Evolutionary conservation across 2,113 vertebrate genomes (phyloP), one percentile per base, ranked within the genome.

Genomic region (Rhinolophus sinicus): DNA sequence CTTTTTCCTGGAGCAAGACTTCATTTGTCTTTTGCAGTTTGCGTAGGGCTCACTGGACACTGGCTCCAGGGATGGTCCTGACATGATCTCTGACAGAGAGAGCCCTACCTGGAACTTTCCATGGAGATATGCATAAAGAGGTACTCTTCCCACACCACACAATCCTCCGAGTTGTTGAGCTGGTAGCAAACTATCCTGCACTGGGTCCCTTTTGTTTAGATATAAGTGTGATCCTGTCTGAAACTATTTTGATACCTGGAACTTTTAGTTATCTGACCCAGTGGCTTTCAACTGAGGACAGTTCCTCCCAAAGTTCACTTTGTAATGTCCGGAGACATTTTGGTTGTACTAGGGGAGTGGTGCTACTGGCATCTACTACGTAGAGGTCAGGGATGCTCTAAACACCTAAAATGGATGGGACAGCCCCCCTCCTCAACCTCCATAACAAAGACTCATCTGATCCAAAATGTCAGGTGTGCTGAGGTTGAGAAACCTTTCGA

Each of bases 381-480:
- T 30, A 35, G 30, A 69, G 44, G 5, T 6, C 40, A 65, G 18
- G 26, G 24, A 69, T 26, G 76, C n/a, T 75, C 16, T 26, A n/a
- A 81, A 40, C 44, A 47, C 4, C 6, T 96, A 22, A 82, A 54
- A n/a, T 38, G n/a, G 15, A 14, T 8, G 56, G 38, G 22, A 19
- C 18, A 6, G 2, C 2, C n/a, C 19, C 21, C n/a, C 21, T 2
- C n/a, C 16, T 11, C 22, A 19, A 40, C 4, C 11, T 35, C 35
- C 8, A 18, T 15, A 30, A 19, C 67, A 38, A 78, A 87, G 44
- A 83, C 13, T 44, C 52, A 13, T 10, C 60, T 12, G 7, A 15
- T n/a, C 8, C 67, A 2, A 76, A 47, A 72, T 28, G 13, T 9
- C 33, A 58, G 3, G 3, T 33, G 21, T 76, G 3, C 19, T 87